Percentiles rank a stretch among this genome's conserved stretches.
These are phyloP conservation scores for Panurus biarmicus DNA, from an alignment of 2,113 vertebrate species.

Conservation along the genomic window DNA sequence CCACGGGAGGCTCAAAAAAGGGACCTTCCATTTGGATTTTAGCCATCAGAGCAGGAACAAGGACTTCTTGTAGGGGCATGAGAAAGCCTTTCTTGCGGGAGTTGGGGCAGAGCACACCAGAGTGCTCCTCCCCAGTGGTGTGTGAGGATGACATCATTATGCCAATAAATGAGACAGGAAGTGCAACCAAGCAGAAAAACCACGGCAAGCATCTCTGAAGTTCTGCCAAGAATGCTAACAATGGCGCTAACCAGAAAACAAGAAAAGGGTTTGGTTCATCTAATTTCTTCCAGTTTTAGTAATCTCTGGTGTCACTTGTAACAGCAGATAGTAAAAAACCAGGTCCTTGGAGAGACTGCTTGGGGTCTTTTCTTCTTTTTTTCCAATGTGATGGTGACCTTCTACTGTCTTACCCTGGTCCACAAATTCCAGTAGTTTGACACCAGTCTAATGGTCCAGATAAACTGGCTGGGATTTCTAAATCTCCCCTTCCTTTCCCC, in stretches of 20 bases:
- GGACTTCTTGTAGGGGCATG: fast-evolving
- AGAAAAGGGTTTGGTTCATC: neutral
- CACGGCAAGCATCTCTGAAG: neutral
- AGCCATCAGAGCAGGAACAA: neutral
- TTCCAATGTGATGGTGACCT: neutral
- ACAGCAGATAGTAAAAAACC: neutral
- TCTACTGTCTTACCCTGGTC: neutral
- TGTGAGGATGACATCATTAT: neutral
- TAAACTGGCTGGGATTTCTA: neutral
- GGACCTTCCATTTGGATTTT: neutral
- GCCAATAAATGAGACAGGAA: slow-evolving; percentile 19
- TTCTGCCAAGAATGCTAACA: neutral
- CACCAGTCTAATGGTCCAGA: neutral
- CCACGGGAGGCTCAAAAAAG: neutral
- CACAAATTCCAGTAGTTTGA: neutral
- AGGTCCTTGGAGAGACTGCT: neutral
- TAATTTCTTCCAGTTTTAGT: slow-evolving; percentile 8
- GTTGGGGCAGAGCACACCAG: neutral
- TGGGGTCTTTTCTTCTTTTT: neutral
- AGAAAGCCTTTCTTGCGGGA: neutral
- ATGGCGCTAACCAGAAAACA: neutral
- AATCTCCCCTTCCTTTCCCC: neutral
- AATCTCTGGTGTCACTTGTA: neutral
- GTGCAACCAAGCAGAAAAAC: neutral
- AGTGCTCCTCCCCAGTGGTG: neutral